These are phyloP conservation scores for Matsumurasca onukii DNA, from an alignment of 1,140 invertebrate species.

Conservation along the genomic window DNA sequence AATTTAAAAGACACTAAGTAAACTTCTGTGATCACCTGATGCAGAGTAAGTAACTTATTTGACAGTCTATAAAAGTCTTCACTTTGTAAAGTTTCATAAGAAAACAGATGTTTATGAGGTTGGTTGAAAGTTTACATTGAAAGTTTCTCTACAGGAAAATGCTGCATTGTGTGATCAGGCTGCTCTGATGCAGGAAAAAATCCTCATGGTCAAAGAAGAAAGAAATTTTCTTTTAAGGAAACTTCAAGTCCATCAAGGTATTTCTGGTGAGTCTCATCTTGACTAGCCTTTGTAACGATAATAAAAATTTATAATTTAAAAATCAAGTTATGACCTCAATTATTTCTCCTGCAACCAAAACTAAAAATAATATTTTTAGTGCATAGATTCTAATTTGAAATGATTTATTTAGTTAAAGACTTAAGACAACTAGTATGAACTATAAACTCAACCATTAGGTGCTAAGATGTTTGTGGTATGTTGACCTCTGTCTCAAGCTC, in stretches of 20 bases:
- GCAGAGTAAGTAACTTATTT: neutral
- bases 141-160: conserved; percentile 51
- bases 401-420: neutral
- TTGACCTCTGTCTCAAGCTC: neutral
- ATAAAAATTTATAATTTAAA: neutral
- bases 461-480: neutral
- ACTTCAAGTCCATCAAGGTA: conserved; percentile 62
- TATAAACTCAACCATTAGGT: neutral
- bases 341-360: conserved; percentile 43
- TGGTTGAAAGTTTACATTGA: conserved; percentile 14
- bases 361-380: neutral
- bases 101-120: neutral
- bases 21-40: neutral
- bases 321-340: neutral
- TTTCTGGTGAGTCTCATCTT: conserved; percentile 46
- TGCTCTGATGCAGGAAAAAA: conserved; percentile 71
- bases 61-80: neutral
- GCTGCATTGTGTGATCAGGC: conserved; percentile 80
- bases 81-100: neutral
- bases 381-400: neutral
- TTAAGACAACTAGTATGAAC: neutral
- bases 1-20: neutral
- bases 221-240: conserved; percentile 69
- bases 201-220: conserved; percentile 72
- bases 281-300: neutral